Evolutionary conservation across 2,888 invertebrate species (phyloP).

Genomic region (Microctonus hyperodae): DNA sequence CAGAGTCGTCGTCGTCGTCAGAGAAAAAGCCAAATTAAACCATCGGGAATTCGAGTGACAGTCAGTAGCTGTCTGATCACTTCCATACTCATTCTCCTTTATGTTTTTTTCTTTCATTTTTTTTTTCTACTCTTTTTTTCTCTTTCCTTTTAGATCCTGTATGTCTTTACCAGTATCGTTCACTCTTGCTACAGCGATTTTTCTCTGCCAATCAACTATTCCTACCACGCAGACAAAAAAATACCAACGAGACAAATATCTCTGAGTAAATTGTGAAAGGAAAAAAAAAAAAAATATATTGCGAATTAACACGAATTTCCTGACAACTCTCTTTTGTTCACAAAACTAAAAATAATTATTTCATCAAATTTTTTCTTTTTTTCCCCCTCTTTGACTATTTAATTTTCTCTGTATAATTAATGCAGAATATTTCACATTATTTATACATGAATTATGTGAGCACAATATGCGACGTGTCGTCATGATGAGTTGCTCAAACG

Average conservation of each 20-base stretch:
- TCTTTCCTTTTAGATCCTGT: slow-evolving; percentile 26
- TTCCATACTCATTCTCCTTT: slow-evolving; percentile 29
- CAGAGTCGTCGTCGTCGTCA: slow-evolving; percentile 33
- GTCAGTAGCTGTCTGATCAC: slow-evolving; percentile 41
- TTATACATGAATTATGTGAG: background rate
- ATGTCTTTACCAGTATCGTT: slow-evolving; percentile 25
- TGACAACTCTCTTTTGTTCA: background rate
- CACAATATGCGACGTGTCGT: background rate
- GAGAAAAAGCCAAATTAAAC: slow-evolving; percentile 55
- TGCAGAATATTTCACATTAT: background rate
- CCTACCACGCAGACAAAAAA: background rate
- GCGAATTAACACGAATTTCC: background rate
- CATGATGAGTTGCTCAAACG: background rate
- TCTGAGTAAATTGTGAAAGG: background rate
- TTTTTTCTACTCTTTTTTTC: background rate
- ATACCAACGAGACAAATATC: background rate
- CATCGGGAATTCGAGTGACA: slow-evolving; percentile 48
- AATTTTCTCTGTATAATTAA: background rate
- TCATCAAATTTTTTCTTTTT: no score
- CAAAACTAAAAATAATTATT: background rate
- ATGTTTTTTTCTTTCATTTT: no score
- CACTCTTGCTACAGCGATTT: background rate
- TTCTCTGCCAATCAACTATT: background rate
- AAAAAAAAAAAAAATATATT: background rate
- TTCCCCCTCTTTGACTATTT: background rate